phyloP scores from a whole-genome alignment of 2,797 vertebrate species.

The Sarcophilus harrisii region DNA sequence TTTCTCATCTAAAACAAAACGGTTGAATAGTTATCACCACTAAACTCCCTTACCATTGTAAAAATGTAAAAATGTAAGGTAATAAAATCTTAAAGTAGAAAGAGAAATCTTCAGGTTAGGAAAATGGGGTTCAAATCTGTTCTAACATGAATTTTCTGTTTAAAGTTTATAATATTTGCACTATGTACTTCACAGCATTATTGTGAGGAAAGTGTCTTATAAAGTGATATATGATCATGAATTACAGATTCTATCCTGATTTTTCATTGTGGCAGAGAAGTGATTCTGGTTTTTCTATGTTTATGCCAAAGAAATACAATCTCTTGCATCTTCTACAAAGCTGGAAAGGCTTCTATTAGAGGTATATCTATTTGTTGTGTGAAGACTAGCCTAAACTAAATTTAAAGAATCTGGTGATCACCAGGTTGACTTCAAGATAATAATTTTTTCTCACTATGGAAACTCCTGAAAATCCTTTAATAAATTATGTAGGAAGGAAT shows the following conservation, averaged over 20 bases:
- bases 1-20: neutral
- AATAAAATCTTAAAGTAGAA: neutral
- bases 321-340: neutral
- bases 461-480: neutral
- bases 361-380: neutral
- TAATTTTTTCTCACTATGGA: neutral
- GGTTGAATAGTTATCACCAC: neutral
- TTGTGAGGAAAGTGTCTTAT: neutral
- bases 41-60: neutral
- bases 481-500: neutral
- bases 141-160: neutral
- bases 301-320: neutral
- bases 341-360: neutral
- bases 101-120: neutral
- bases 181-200: neutral
- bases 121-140: neutral
- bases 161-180: neutral
- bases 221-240: neutral
- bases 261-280: neutral
- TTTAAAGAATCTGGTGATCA: neutral
- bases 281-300: neutral
- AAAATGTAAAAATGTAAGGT: neutral
- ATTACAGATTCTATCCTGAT: neutral
- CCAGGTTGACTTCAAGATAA: neutral
- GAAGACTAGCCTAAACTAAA: neutral